These are phyloP conservation scores for Tricholauxania praeusta DNA, from an alignment of 2,888 invertebrate genomes.

Conservation along the genomic window DNA sequence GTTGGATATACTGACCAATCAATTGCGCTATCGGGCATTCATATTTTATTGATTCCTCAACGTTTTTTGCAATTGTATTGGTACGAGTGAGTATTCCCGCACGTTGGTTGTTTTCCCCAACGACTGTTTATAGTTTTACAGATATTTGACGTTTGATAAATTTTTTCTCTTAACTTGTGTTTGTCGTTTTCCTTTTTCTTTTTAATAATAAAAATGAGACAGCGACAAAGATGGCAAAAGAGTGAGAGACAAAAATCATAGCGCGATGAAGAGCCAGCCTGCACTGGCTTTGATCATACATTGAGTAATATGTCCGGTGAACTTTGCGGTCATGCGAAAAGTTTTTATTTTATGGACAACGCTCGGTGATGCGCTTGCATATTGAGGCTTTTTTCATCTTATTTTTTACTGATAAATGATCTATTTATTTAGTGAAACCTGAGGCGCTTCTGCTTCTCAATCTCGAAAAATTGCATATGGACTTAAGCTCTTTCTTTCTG, in stretches of 20 bases:
- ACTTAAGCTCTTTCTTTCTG: conserved; percentile 4
- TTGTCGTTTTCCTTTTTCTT: conserved; percentile 22
- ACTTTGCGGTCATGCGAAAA: conserved; percentile 55
- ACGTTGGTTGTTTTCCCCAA: neutral
- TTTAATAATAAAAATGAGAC: conserved; percentile 5
- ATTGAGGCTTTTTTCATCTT: conserved; percentile 11
- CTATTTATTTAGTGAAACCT: conserved; percentile 51
- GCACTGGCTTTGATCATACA: conserved; percentile 37
- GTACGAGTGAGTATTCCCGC: conserved; percentile 25
- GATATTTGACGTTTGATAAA: conserved; percentile 54
- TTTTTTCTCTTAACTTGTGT: conserved; percentile 38
- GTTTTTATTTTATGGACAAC: conserved; percentile 44
- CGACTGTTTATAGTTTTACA: conserved; percentile 48
- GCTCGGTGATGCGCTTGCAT: too few relatives aligned
- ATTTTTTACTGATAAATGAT: conserved; percentile 53
- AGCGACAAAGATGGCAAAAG: neutral
- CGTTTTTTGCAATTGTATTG: conserved; percentile 30
- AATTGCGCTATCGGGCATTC: conserved; percentile 60
- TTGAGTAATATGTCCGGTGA: conserved; percentile 56
- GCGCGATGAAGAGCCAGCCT: neutral
- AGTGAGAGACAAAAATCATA: too few relatives aligned
- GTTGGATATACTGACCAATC: conserved; percentile 54
- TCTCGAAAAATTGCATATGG: neutral
- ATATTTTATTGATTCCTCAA: conserved; percentile 57
- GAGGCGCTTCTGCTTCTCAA: conserved; percentile 27